Base-by-base conservation (phyloP, 2,113 vertebrate species). In the Cyanoramphus novaezelandiae region DNA sequence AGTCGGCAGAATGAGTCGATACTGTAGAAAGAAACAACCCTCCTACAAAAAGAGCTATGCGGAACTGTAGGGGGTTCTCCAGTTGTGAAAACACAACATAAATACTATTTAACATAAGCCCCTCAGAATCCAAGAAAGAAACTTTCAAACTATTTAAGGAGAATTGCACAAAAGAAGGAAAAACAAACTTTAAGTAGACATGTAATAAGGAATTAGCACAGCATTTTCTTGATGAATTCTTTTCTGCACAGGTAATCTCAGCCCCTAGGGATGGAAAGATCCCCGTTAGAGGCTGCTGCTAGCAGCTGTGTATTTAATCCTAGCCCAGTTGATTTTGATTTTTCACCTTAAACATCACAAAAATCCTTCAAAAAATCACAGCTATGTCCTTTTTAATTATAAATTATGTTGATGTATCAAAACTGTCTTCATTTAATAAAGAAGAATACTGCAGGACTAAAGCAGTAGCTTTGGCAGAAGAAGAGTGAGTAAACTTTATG, bases 21-120 rank as follows among this genome's bases (percentile, higher is more conserved):
- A 72, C 55, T n/a, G 52, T 14, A 81, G 76, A 78, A 94, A 76
- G 80, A 70, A 96, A 79, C 41, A 93, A 50, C 46, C 71, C 74
- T 93, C 80, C 60, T 83, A 82, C 65, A 87, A 90, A 53, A 93
- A 82, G 62, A 75, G 62, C 80, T 86, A 71, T 86, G 86, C 77
- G 68, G 94, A 80, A 71, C 83, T 67, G 69, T 41, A 91, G 76
- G 84, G 82, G 84, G 44, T 74, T 96, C 65, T 90, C 91, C 96
- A 95, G 87, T 82, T 96, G 94, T 85, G 76, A 94, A 95, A 96
- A 96, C 70, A 95, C 41, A 84, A 90, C 90, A 90, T 80, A 96
- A 95, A 90, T 49, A 76, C 39, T 68, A 29, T 50, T 79, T 93
- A 81, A 70, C 80, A 89, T 65, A 80, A 27, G n/a, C 15, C 13